Base-by-base conservation (phyloP, 2,888 invertebrate genomes). In the Pherbina coryleti region DNA sequence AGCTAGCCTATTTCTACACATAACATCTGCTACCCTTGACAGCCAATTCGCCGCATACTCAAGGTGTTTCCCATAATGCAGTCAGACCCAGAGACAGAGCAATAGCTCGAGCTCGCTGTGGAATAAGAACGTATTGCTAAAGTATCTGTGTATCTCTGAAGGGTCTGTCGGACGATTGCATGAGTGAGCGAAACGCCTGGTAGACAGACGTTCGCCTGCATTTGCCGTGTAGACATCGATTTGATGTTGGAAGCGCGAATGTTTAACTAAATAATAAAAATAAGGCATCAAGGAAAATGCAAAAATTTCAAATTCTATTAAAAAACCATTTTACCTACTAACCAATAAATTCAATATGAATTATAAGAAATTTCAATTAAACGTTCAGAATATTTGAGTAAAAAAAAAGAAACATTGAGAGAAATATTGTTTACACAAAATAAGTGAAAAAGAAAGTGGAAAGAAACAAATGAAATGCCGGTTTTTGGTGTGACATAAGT, bases 151-250 rank as follows among this genome's bases (percentile, higher is more conserved):
- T 34, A 25, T 49, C 74, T 74, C 57, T 19, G 72, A 44, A 34
- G 19, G 22, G 70, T 25, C 51, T 11, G 51, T 7, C 17, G 7
- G 31, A 17, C 37, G 8, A 60, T 31, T 60, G 17, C 31, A 25
- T 11, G 53, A 57, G 51, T 49, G 62, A 75, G 51, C 64, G 64
- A 49, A 66, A 64, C 44, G 55, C 11, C n/a, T 9, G 49, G 31
- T 44, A 69, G 69, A 55, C 76, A 76, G 76, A 76, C 76, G 76
- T 76, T 76, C 70, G 76, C 76, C 76, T 76, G 76, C 76, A 49
- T 62, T 76, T 51, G 70, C 76, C 76, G 76, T 76, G 76, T 44
- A 62, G 51, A 76, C 67, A 75, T 53, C 75, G 55, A 22, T 17
- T 14, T 17, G 22, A 22, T 34, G 53, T 53, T 49, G 55, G 31